These are phyloP conservation scores for Abramis brama DNA, from an alignment of 2,113 vertebrate species.

Conservation along the genomic window DNA sequence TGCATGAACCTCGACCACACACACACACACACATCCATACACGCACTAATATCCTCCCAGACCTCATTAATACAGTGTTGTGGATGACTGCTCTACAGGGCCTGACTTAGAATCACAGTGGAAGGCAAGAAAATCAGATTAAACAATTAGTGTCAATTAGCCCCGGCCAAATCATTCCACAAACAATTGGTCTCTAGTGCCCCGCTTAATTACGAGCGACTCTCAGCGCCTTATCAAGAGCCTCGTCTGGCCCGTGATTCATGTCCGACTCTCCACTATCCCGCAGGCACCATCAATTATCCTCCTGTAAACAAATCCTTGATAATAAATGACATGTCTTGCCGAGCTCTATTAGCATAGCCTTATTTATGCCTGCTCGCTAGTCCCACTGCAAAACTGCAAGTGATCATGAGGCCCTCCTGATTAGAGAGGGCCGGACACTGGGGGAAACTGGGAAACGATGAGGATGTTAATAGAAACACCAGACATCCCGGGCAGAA, in stretches of 20 bases:
- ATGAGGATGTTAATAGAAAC: slow-evolving; percentile 35
- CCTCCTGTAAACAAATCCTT: slow-evolving; percentile 92
- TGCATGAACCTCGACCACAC: background rate
- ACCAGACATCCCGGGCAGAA: background rate
- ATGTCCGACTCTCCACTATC: slow-evolving; percentile 91
- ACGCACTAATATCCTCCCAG: slow-evolving; percentile 37
- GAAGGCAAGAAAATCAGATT: slow-evolving; percentile 94
- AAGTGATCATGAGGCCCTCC: slow-evolving; percentile 61
- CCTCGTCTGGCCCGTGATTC: slow-evolving; percentile 88
- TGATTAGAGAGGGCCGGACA: slow-evolving; percentile 60
- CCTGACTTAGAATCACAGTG: slow-evolving; percentile 71
- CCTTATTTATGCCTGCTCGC: slow-evolving; percentile 66
- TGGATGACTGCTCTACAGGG: slow-evolving; percentile 60
- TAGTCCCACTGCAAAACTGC: slow-evolving; percentile 46
- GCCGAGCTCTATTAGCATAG: slow-evolving; percentile 77
- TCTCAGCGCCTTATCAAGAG: slow-evolving; percentile 95
- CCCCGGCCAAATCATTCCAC: slow-evolving; percentile 93
- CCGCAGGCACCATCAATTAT: slow-evolving; percentile 99
- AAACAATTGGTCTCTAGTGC: slow-evolving; percentile 99
- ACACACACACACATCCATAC: slow-evolving; percentile 8
- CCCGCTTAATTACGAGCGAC: slow-evolving; percentile 97
- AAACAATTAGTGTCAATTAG: slow-evolving; percentile 99
- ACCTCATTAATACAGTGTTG: slow-evolving; percentile 53
- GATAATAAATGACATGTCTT: slow-evolving; percentile 82
- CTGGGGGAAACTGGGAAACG: slow-evolving; percentile 26